phyloP scores from a whole-genome alignment of 2,888 invertebrate species.

The Parascotia fuliginaria region DNA sequence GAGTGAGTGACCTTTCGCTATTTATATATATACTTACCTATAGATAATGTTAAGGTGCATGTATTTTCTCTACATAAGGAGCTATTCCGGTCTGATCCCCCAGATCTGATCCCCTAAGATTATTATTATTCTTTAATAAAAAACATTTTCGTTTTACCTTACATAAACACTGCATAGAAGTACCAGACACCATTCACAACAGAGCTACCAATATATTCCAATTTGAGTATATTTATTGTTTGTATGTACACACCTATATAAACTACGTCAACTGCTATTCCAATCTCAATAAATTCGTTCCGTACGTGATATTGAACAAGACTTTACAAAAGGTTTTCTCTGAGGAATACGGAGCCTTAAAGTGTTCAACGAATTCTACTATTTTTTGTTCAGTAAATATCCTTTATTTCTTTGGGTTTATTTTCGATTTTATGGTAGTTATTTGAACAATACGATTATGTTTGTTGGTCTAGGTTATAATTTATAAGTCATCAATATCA shows the following conservation, averaged over 20 bases:
- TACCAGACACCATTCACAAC: background rate
- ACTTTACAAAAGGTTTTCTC: slow-evolving; percentile 2
- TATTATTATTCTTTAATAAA: no score
- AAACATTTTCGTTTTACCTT: no score
- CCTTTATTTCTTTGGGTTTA: background rate
- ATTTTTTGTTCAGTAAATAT: slow-evolving; percentile 1
- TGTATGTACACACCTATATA: background rate
- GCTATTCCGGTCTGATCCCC: no score
- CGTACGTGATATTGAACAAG: background rate
- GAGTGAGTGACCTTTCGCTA: no score
- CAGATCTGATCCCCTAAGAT: no score
- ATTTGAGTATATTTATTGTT: background rate
- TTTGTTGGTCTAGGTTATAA: slow-evolving; percentile 2
- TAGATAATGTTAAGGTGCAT: no score
- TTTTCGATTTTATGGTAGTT: background rate
- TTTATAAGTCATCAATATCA: no score
- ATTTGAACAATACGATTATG: slow-evolving; percentile 30
- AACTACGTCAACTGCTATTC: background rate
- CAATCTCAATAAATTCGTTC: background rate
- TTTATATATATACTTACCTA: no score
- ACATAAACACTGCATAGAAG: background rate
- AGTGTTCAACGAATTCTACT: background rate
- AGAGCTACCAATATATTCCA: background rate
- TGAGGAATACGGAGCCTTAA: background rate
- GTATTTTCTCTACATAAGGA: no score